phyloP scores from a whole-genome alignment of 2,888 invertebrate genomes.

The Euclidia mi region DNA sequence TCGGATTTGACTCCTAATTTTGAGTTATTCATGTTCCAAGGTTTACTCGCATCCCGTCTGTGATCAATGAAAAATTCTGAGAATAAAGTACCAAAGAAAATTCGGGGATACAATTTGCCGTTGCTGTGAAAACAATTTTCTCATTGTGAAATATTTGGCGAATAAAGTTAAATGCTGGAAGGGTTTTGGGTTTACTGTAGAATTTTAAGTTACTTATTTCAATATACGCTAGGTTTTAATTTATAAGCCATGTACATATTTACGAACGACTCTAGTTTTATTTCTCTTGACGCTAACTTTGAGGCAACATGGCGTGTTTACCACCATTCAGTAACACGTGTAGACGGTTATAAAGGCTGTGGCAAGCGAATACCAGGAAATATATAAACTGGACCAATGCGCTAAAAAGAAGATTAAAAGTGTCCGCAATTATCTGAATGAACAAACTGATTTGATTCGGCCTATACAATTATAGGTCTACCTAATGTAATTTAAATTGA shows the following conservation, averaged over 20 bases:
- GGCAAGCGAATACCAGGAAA: too few relatives aligned
- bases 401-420: too few relatives aligned
- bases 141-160: slow-evolving; percentile 50
- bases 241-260: slow-evolving; percentile 8
- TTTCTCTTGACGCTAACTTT: background rate
- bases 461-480: too few relatives aligned
- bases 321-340: background rate
- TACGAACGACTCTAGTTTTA: background rate
- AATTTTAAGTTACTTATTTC: slow-evolving; percentile 34
- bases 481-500: too few relatives aligned
- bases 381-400: too few relatives aligned
- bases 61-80: slow-evolving; percentile 49
- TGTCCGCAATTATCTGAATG: too few relatives aligned
- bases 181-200: slow-evolving; percentile 16
- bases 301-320: background rate
- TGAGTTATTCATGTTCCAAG: slow-evolving; percentile 49
- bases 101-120: slow-evolving; percentile 37
- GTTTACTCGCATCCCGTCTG: slow-evolving; percentile 27
- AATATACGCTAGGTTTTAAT: slow-evolving; percentile 3
- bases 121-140: slow-evolving; percentile 40
- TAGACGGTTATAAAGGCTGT: background rate
- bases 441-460: too few relatives aligned
- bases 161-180: slow-evolving; percentile 32
- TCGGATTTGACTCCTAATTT: slow-evolving; percentile 42
- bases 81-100: slow-evolving; percentile 31